A percentile compares a stretch with the other conserved stretches of the same genome.
These are phyloP conservation scores for Rhombomys opimus DNA, from an alignment of 2,113 vertebrate genomes.

Conservation along the genomic window DNA sequence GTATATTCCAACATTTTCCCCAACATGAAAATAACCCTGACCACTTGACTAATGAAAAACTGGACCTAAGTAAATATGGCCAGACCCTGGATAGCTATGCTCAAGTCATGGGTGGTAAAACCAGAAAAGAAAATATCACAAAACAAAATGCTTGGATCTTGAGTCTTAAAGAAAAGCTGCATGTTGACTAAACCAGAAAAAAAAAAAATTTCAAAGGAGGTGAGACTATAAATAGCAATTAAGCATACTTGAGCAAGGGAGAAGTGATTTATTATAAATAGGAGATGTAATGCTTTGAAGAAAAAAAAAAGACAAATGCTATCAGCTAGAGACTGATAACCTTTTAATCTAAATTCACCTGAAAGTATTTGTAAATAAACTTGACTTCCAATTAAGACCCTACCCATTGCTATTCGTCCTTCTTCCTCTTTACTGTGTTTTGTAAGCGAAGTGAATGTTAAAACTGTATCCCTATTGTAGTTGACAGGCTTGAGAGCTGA, in stretches of 20 bases:
- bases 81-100: constrained; percentile 6
- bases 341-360: constrained; percentile 28
- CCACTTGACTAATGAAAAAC: constrained; percentile 66
- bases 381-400: neutral
- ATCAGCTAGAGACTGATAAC: neutral
- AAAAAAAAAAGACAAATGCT: constrained; percentile 26
- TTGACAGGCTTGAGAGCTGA: neutral
- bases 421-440: neutral
- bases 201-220: constrained; percentile 26
- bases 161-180: constrained; percentile 15
- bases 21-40: constrained; percentile 72
- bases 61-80: constrained; percentile 74
- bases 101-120: constrained; percentile 43
- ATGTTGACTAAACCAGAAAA: constrained; percentile 50
- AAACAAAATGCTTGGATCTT: neutral
- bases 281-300: neutral
- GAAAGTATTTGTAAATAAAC: neutral
- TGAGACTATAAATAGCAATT: constrained; percentile 57
- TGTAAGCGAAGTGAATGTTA: neutral
- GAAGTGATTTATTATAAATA: constrained; percentile 52
- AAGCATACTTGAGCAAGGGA: constrained; percentile 38
- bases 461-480: neutral
- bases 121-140: constrained; percentile 50
- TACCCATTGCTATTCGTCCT: neutral
- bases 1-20: constrained; percentile 55